These are phyloP conservation scores for Drosophila melanogaster DNA, from an alignment of 1,140 invertebrate species.

Conservation along the genomic window DNA sequence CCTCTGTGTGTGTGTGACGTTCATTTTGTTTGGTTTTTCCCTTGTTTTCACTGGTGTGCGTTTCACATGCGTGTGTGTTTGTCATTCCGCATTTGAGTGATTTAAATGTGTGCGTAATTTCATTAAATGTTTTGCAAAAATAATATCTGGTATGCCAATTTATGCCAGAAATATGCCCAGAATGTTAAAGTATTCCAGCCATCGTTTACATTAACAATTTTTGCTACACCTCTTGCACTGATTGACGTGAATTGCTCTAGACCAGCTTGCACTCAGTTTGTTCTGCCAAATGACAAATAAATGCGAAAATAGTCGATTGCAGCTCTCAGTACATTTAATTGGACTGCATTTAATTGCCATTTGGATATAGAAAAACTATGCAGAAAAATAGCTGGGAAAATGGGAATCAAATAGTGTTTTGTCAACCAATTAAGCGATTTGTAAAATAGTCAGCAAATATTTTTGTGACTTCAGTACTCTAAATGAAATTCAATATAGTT, in stretches of 20 bases:
- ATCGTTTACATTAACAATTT: slow-evolving; percentile 14
- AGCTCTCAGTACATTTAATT: slow-evolving; percentile 15
- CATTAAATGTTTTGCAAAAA: slow-evolving; percentile 67
- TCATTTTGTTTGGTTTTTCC: slow-evolving; percentile 50
- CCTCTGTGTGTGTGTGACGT: slow-evolving; percentile 21
- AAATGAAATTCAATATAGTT: too few relatives aligned
- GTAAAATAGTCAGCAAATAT: too few relatives aligned
- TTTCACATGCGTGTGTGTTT: slow-evolving; percentile 27
- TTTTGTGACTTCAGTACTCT: too few relatives aligned
- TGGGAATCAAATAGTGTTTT: not conserved
- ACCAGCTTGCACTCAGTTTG: not conserved
- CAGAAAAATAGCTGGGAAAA: not conserved
- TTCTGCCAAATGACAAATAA: not conserved
- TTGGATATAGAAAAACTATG: not conserved
- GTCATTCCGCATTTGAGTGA: slow-evolving; percentile 63
- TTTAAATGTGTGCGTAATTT: slow-evolving; percentile 70
- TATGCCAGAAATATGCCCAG: slow-evolving; percentile 74
- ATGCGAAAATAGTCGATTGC: not conserved
- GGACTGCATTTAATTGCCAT: slow-evolving; percentile 15
- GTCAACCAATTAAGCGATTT: not conserved
- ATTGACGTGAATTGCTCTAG: slow-evolving; percentile 19
- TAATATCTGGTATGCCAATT: slow-evolving; percentile 63
- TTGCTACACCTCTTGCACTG: slow-evolving; percentile 12
- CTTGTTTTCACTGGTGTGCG: slow-evolving; percentile 41
- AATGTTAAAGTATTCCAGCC: slow-evolving; percentile 60